Conservation (phyloP, 64 coral and sea anemone species). For the Porites australiensis region DNA sequence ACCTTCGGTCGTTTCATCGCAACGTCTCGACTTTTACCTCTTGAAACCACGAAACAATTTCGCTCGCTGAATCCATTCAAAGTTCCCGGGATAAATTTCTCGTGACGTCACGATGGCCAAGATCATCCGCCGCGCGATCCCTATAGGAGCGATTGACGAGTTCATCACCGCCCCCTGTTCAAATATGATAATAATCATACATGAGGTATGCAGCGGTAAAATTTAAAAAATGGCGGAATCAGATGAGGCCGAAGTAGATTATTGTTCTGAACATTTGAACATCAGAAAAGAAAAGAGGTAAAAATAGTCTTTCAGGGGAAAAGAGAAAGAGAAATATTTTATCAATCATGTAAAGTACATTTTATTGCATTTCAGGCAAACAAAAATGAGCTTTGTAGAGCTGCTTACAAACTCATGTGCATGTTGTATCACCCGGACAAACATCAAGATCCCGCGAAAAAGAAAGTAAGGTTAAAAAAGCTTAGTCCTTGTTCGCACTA, state of each 20-base stretch:
- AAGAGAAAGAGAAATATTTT: background rate
- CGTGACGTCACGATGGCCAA: too few relatives aligned
- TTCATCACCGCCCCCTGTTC: too few relatives aligned
- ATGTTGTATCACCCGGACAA: constrained; percentile 94
- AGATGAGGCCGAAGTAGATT: constrained; percentile 77
- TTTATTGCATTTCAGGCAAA: constrained; percentile 75
- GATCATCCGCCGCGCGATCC: too few relatives aligned
- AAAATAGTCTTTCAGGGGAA: background rate
- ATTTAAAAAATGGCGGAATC: constrained; percentile 93
- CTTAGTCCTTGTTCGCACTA: background rate
- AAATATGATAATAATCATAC: too few relatives aligned
- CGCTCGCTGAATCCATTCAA: too few relatives aligned
- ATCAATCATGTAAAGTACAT: background rate
- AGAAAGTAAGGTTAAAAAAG: constrained; percentile 57
- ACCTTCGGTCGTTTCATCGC: too few relatives aligned
- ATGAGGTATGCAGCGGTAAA: constrained; percentile 21
- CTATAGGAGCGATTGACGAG: too few relatives aligned
- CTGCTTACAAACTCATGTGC: constrained; percentile 89
- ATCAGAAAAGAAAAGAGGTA: constrained; percentile 95
- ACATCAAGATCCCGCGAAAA: constrained; percentile 81
- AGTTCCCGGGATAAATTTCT: too few relatives aligned
- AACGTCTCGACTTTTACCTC: too few relatives aligned
- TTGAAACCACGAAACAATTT: too few relatives aligned
- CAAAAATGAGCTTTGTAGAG: constrained; percentile 76
- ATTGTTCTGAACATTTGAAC: constrained; percentile 86